A percentile compares a stretch with the other conserved stretches of the same genome.
These are phyloP conservation scores for Leptosomus discolor DNA, from an alignment of 2,113 vertebrate species.

Conservation along the genomic window DNA sequence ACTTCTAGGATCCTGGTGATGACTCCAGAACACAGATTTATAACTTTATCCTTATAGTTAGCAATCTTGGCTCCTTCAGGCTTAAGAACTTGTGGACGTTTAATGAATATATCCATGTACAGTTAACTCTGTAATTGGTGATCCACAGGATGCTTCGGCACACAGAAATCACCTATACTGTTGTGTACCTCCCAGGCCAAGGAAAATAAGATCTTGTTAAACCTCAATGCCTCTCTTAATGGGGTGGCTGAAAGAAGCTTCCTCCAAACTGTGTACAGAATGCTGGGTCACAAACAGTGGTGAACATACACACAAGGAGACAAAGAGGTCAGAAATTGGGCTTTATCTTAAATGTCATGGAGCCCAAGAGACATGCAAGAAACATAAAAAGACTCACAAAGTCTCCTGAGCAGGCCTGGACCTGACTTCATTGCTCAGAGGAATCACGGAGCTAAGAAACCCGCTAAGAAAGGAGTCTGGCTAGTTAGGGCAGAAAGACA, in stretches of 20 bases:
- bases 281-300: accelerated
- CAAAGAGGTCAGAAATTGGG: not conserved
- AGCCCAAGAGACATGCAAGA: accelerated
- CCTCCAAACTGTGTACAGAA: not conserved
- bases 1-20: not conserved
- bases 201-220: not conserved
- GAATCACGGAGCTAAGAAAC: not conserved
- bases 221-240: accelerated
- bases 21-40: not conserved
- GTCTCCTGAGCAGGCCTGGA: not conserved
- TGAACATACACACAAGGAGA: not conserved
- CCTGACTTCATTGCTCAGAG: not conserved
- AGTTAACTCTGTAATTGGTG: not conserved
- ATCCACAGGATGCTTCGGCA: not conserved
- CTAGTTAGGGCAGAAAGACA: not conserved
- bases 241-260: not conserved
- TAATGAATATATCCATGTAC: not conserved
- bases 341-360: not conserved
- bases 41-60: not conserved
- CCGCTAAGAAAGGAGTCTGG: not conserved
- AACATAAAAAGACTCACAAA: not conserved
- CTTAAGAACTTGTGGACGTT: not conserved
- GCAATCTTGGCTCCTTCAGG: not conserved
- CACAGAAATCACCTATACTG: not conserved
- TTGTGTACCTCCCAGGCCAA: not conserved